Evolutionary conservation across 1,140 invertebrate genomes (phyloP).

Genomic region (Helicoverpa zea): DNA sequence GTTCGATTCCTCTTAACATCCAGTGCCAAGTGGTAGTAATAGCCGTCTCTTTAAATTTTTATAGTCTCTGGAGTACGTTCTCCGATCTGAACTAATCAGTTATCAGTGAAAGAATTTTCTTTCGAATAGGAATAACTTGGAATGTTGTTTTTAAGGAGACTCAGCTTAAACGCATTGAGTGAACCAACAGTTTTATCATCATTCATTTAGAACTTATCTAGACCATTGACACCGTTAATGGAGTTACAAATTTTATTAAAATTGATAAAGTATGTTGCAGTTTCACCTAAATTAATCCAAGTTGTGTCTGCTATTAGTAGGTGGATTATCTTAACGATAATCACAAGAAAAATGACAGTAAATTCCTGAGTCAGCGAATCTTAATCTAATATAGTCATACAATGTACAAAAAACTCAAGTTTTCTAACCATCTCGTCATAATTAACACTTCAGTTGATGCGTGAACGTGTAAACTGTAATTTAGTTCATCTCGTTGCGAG

Average conservation of each 20-base stretch:
- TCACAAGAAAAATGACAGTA: slow-evolving; percentile 36
- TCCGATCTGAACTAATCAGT: background rate
- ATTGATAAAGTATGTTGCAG: too few relatives aligned
- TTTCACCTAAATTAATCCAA: too few relatives aligned
- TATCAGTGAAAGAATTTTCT: slow-evolving; percentile 21
- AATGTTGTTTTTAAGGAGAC: background rate
- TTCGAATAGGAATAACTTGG: background rate
- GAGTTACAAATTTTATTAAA: too few relatives aligned
- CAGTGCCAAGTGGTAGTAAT: background rate
- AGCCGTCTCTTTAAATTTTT: slow-evolving; percentile 8
- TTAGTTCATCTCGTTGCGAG: slow-evolving; percentile 35
- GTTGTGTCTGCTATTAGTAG: too few relatives aligned
- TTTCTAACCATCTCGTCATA: slow-evolving; percentile 33
- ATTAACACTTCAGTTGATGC: slow-evolving; percentile 26
- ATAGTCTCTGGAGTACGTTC: slow-evolving; percentile 22
- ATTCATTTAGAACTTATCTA: too few relatives aligned
- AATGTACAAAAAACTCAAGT: slow-evolving; percentile 16
- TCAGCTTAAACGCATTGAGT: background rate
- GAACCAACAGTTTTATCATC: too few relatives aligned
- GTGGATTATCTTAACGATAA: background rate
- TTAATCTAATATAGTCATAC: slow-evolving; percentile 16
- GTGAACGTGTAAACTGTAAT: slow-evolving; percentile 44
- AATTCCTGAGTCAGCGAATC: slow-evolving; percentile 36
- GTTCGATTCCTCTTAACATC: slow-evolving; percentile 4
- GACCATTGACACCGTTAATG: too few relatives aligned